A percentile compares a stretch with the other conserved stretches of the same genome.
These are phyloP conservation scores for Pachyseris speciosa DNA, from an alignment of 64 coral and sea anemone species.

Conservation along the genomic window DNA sequence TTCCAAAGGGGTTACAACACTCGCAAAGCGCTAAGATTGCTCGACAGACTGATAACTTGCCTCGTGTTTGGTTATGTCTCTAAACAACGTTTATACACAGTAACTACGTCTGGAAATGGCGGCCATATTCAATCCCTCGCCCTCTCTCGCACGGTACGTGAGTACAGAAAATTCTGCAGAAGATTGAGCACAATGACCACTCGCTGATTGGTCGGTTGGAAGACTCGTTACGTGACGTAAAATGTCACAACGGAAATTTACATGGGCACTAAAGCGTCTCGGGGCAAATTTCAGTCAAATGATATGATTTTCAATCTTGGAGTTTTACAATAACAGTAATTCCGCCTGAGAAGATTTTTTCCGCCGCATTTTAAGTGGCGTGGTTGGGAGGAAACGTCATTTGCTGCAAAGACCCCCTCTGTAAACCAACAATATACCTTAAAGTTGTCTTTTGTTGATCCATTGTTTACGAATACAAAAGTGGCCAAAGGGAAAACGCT, in stretches of 20 bases:
- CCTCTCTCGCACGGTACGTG: slow-evolving; percentile 1
- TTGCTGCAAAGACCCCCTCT: not conserved
- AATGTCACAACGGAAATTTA: slow-evolving; percentile 44
- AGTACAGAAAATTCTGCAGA: slow-evolving; percentile 24
- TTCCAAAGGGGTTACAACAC: not conserved
- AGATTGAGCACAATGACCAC: slow-evolving; percentile 20
- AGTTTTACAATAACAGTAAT: not conserved
- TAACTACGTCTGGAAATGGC: not conserved
- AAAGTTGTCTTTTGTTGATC: not conserved
- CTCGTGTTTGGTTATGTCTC: not conserved
- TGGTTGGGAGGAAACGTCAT: not conserved
- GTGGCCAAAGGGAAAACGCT: slow-evolving; percentile 9
- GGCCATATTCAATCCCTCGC: not conserved
- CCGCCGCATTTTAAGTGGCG: not conserved
- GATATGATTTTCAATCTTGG: slow-evolving; percentile 7
- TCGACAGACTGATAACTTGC: not conserved
- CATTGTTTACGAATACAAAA: slow-evolving; percentile 30
- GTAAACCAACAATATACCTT: not conserved
- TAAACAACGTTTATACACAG: slow-evolving; percentile 2
- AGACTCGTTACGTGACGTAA: not conserved
- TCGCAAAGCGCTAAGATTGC: not conserved
- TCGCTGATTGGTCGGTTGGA: slow-evolving; percentile 12
- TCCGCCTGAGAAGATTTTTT: not conserved
- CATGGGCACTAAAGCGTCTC: not conserved
- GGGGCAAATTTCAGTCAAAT: not conserved